These are phyloP conservation scores for Prosopocoilus inquinatus DNA, from an alignment of 2,888 invertebrate genomes.

Conservation along the genomic window DNA sequence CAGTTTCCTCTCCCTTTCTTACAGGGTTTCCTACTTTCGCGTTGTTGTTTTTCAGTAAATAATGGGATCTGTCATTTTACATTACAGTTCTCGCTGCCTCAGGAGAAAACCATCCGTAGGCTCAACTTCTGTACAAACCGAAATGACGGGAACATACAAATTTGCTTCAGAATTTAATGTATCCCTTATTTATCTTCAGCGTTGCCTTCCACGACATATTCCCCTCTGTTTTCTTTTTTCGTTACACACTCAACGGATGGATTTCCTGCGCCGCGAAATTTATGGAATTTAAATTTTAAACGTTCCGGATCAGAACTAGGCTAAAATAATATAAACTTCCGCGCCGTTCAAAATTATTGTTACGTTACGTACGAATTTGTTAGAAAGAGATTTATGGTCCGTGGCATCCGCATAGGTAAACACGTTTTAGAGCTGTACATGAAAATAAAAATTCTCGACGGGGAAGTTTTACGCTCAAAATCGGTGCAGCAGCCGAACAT, in stretches of 20 bases:
- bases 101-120: constrained; percentile 10
- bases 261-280: background rate
- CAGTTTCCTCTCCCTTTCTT: constrained; percentile 45
- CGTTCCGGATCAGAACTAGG: background rate
- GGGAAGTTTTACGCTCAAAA: no score
- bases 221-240: no score
- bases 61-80: constrained; percentile 55
- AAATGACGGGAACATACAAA: constrained; percentile 25
- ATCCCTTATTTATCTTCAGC: constrained; percentile 26
- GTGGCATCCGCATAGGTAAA: no score
- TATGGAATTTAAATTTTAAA: background rate
- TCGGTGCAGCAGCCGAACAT: no score
- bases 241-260: no score
- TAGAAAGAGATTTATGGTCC: background rate
- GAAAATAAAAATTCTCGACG: no score
- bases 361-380: background rate
- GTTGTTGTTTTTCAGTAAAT: constrained; percentile 53
- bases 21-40: constrained; percentile 50
- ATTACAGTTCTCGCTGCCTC: constrained; percentile 46
- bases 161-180: constrained; percentile 28
- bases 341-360: constrained; percentile 1
- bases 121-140: constrained; percentile 15
- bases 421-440: no score
- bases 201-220: no score
- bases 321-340: constrained; percentile 1